Percentiles rank a stretch among this genome's conserved stretches.
phyloP scores from a whole-genome alignment of 2,888 invertebrate genomes.

The Pristionchus maxplancki region DNA sequence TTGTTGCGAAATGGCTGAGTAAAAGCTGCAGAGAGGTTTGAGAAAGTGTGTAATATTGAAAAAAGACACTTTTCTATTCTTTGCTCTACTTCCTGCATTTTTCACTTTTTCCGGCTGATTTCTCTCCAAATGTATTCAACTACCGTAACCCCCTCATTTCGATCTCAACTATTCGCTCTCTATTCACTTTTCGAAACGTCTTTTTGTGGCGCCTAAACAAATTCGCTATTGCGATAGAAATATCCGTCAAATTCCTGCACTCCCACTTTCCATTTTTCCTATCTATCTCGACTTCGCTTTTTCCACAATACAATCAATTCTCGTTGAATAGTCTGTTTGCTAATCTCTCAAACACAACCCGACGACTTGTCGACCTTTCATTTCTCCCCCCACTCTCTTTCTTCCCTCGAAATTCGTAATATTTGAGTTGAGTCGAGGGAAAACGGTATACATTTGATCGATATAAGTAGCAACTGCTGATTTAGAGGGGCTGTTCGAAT shows the following conservation, averaged over 20 bases:
- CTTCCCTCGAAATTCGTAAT: slow-evolving; percentile 39
- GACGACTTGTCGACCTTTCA: slow-evolving; percentile 47
- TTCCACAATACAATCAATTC: slow-evolving; percentile 47
- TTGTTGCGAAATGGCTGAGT: slow-evolving; percentile 35
- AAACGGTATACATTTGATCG: not conserved
- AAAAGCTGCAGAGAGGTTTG: slow-evolving; percentile 32
- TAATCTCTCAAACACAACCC: slow-evolving; percentile 44
- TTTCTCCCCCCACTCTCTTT: slow-evolving; percentile 17
- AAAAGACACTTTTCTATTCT: not conserved
- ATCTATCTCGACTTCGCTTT: slow-evolving; percentile 39
- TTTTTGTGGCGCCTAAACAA: slow-evolving; percentile 26
- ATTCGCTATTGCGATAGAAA: slow-evolving; percentile 23
- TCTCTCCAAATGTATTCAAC: not conserved
- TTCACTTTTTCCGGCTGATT: not conserved
- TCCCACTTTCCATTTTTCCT: slow-evolving; percentile 40
- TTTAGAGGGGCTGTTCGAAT: not conserved
- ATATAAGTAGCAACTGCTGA: not conserved
- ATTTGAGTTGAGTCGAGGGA: not conserved
- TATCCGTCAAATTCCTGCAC: not conserved
- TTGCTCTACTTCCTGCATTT: not conserved
- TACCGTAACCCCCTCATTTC: not conserved
- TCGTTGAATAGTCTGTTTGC: slow-evolving; percentile 47
- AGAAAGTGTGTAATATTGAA: slow-evolving; percentile 45
- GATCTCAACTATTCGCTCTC: not conserved
- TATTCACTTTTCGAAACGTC: not conserved